Evolutionary conservation across 1,140 invertebrate genomes (phyloP).

Genomic region (Agrypnia vestita): DNA sequence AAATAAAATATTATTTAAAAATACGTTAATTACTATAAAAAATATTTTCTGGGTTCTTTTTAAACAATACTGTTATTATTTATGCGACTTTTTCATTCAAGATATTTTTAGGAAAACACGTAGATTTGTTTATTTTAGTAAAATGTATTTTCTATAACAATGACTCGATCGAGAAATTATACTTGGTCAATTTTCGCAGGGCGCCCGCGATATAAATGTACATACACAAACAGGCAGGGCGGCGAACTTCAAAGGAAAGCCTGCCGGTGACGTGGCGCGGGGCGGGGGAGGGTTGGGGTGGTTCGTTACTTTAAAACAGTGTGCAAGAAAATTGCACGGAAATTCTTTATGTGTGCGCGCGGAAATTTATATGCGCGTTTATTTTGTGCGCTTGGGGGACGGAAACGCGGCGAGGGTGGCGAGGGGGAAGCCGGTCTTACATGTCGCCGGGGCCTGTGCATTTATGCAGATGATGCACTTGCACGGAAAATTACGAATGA

Average conservation of each 20-base stretch:
- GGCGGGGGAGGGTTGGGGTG: background rate
- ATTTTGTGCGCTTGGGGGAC: constrained; percentile 1
- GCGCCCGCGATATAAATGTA: background rate
- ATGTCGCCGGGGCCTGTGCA: background rate
- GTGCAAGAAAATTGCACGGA: constrained; percentile 40
- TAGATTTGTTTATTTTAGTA: too few relatives aligned
- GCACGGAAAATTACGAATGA: too few relatives aligned
- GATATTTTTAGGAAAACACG: too few relatives aligned
- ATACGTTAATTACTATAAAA: too few relatives aligned
- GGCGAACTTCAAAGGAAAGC: constrained; percentile 58
- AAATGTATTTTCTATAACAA: too few relatives aligned
- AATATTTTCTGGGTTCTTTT: too few relatives aligned
- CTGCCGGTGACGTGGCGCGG: constrained; percentile 56
- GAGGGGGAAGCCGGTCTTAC: background rate
- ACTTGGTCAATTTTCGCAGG: too few relatives aligned
- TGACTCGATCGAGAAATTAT: too few relatives aligned
- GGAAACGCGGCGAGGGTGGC: background rate
- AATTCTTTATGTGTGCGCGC: constrained; percentile 2
- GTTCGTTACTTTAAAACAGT: constrained; percentile 36
- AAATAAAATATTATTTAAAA: too few relatives aligned
- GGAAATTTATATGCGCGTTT: constrained; percentile 19
- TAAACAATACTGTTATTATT: too few relatives aligned
- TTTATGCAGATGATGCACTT: background rate
- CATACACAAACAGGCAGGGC: constrained; percentile 42
- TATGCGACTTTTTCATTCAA: too few relatives aligned